Evolutionary conservation across 2,888 invertebrate species (phyloP).

Genomic region (Apomyelois bistriatella): DNA sequence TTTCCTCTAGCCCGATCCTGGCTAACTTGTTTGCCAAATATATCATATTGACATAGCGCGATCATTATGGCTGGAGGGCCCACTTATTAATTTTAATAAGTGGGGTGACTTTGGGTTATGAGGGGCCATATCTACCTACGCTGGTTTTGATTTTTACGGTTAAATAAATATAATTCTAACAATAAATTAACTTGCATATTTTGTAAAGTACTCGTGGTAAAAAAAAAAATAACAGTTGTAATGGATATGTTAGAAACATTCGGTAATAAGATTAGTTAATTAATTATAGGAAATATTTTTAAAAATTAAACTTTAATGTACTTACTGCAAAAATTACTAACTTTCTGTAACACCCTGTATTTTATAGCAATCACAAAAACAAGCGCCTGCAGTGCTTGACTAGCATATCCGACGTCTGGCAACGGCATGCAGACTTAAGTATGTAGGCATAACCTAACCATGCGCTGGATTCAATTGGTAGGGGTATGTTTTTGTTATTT

Average conservation of each 20-base stretch:
- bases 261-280: no score
- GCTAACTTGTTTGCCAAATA: slow-evolving; percentile 71
- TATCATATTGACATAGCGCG: slow-evolving; percentile 77
- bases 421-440: no score
- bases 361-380: no score
- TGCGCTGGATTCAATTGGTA: neutral
- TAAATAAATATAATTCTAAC: slow-evolving; percentile 23
- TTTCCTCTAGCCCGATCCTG: slow-evolving; percentile 27
- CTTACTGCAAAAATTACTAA: no score
- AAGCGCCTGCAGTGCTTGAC: no score
- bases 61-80: slow-evolving; percentile 74
- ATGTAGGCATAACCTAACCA: no score
- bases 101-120: slow-evolving; percentile 60
- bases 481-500: neutral
- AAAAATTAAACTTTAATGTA: no score
- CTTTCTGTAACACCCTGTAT: no score
- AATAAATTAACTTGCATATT: slow-evolving; percentile 9
- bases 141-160: slow-evolving; percentile 72
- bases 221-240: no score
- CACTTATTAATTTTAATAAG: slow-evolving; percentile 80
- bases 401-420: no score
- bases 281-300: no score
- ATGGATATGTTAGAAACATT: no score
- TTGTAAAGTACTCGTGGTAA: neutral
- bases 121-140: slow-evolving; percentile 58